Percentiles rank a stretch among this genome's conserved stretches.
Conservation (phyloP, 1,140 invertebrate genomes). For the Aphidius ervi region DNA sequence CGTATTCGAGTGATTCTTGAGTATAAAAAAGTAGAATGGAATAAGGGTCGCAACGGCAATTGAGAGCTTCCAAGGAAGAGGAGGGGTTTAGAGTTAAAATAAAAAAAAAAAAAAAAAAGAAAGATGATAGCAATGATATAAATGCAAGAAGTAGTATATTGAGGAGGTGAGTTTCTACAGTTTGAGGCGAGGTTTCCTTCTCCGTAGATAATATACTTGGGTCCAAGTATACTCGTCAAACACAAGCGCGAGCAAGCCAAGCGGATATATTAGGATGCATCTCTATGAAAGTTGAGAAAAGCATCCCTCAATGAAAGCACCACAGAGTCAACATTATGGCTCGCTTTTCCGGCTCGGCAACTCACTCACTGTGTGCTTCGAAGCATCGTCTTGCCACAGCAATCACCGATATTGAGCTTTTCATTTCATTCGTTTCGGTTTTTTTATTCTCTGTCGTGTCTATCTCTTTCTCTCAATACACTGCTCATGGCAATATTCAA, state of each 20-base stretch:
- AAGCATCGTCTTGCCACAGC: conserved; percentile 49
- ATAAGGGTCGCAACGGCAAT: conserved; percentile 5
- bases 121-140: conserved; percentile 22
- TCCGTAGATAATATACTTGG: conserved; percentile 51
- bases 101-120: conserved; percentile 29
- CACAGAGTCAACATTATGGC: conserved; percentile 48
- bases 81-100: background rate
- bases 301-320: conserved; percentile 29
- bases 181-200: conserved; percentile 14
- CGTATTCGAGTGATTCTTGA: conserved; percentile 44
- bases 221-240: conserved; percentile 53
- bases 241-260: conserved; percentile 52
- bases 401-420: conserved; percentile 55
- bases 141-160: conserved; percentile 26
- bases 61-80: conserved; percentile 4
- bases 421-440: conserved; percentile 46
- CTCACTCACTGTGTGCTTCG: conserved; percentile 17
- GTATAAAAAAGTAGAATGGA: conserved; percentile 17
- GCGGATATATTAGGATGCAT: conserved; percentile 54
- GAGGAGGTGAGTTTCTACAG: conserved; percentile 22
- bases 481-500: no score
- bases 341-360: conserved; percentile 32
- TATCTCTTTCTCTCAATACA: background rate
- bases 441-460: background rate
- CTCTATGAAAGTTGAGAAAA: conserved; percentile 52